Evolutionary conservation across 2,888 invertebrate species (phyloP).

Genomic region (Stegophylla sp.): DNA sequence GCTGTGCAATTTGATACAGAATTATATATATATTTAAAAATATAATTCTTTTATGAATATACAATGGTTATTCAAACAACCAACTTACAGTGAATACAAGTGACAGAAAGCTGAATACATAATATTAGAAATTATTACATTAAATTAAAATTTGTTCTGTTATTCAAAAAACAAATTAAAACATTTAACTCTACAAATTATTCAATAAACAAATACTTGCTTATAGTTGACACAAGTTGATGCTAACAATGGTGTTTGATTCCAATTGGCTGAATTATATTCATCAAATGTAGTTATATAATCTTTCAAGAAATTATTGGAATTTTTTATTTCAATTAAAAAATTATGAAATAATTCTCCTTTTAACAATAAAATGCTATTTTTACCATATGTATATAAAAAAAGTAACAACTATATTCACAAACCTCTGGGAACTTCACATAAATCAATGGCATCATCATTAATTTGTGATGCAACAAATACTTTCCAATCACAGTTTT

Average conservation of each 20-base stretch:
- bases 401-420: too few relatives aligned
- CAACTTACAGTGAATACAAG: conserved; percentile 23
- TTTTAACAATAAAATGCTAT: background rate
- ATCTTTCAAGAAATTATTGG: conserved; percentile 9
- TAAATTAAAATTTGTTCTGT: too few relatives aligned
- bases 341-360: conserved; percentile 49
- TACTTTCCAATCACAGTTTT: conserved; percentile 55
- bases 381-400: background rate
- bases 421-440: conserved; percentile 43
- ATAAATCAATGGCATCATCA: conserved; percentile 11
- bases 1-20: too few relatives aligned
- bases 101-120: conserved; percentile 23
- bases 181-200: background rate
- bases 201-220: conserved; percentile 24
- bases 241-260: conserved; percentile 29
- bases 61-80: background rate
- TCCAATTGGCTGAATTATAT: conserved; percentile 40
- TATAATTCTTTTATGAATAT: background rate
- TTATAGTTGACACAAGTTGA: conserved; percentile 34
- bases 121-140: conserved; percentile 3
- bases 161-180: background rate
- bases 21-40: too few relatives aligned
- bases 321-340: conserved; percentile 37
- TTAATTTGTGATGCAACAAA: conserved; percentile 53
- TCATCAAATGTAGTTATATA: conserved; percentile 22